Base-by-base conservation (phyloP, 2,797 vertebrate genomes). In the Pachyuromys duprasi region DNA sequence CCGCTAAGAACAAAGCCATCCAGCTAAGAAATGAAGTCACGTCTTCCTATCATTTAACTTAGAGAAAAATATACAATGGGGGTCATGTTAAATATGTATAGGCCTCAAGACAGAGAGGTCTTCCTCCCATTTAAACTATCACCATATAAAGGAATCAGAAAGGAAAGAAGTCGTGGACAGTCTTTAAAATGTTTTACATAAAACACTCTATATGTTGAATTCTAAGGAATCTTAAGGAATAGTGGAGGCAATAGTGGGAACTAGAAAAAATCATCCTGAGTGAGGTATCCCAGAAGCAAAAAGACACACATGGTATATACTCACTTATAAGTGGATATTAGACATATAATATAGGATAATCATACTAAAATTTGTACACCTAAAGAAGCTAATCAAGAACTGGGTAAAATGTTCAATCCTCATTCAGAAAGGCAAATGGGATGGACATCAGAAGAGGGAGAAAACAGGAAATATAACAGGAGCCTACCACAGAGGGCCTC, bases 21-120 rank as follows among this genome's bases (percentile, higher is more conserved):
- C 83, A 96, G 76, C 60, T 91, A 91, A 75, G 53, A 95, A 88
- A 95, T 67, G 39, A 92, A 86, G 26, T 91, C 75, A 95, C 36
- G 92, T 18, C 89, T 92, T 76, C 72, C 87, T 94, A 75, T 17
- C 53, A 90, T 39, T 90, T 94, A 90, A 80, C 60, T 92, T 72
- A 95, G 60, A 94, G 31, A 87, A 62, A 60, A 84, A 17, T 91
- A 83, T 87, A 90, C 65, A 92, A 78, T 83, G 17, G 2, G 9
- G n/a, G 33, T 79, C 63, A 82, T 53, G 60, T 86, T 91, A 94
- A 88, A 57, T 78, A 82, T 20, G 49, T 36, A 82, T 26, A 88
- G 33, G 5, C 17, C 63, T 83, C 26, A 82, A 74, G 33, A 67
- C 39, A 90, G 55, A 81, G 79, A 65, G 76, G 18, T 86, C 39